These are phyloP conservation scores for Mylabris sibirica DNA, from an alignment of 2,888 invertebrate species.

Conservation along the genomic window DNA sequence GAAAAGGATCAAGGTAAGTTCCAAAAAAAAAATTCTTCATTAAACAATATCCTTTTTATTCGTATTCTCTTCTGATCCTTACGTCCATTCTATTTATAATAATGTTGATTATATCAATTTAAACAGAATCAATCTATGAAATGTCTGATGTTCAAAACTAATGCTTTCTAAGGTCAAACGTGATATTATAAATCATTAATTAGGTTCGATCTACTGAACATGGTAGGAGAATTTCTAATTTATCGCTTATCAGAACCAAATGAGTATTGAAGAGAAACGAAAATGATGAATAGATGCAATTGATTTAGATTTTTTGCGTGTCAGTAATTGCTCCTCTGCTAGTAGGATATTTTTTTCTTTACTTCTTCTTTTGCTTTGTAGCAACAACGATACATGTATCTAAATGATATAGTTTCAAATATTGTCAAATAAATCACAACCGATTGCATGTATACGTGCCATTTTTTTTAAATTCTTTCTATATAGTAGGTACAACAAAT, in stretches of 20 bases:
- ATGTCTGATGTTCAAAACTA: conserved; percentile 33
- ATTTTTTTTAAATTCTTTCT: conserved; percentile 36
- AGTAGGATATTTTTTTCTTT: neutral
- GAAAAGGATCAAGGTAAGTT: conserved; percentile 81
- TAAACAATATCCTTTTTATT: neutral
- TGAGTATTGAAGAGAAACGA: neutral
- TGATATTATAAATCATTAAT: conserved; percentile 45
- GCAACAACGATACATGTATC: neutral
- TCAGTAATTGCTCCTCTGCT: neutral
- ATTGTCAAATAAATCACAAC: conserved; percentile 49
- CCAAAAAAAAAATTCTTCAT: too few species aligned
- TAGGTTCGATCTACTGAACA: conserved; percentile 42
- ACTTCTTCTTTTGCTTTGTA: neutral
- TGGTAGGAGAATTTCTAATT: conserved; percentile 38
- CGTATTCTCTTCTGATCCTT: neutral
- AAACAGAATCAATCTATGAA: conserved; percentile 9
- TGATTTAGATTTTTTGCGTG: conserved; percentile 11
- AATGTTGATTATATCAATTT: conserved; percentile 29
- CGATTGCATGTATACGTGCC: conserved; percentile 49
- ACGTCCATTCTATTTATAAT: conserved; percentile 15
- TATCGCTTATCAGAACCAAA: conserved; percentile 27
- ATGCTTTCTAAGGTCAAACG: conserved; percentile 41
- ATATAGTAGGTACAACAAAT: conserved; percentile 24
- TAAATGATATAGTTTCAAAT: conserved; percentile 49
- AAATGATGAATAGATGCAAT: conserved; percentile 5